Evolutionary conservation across 2,888 invertebrate species (phyloP).

Genomic region (Deilephila porcellus): DNA sequence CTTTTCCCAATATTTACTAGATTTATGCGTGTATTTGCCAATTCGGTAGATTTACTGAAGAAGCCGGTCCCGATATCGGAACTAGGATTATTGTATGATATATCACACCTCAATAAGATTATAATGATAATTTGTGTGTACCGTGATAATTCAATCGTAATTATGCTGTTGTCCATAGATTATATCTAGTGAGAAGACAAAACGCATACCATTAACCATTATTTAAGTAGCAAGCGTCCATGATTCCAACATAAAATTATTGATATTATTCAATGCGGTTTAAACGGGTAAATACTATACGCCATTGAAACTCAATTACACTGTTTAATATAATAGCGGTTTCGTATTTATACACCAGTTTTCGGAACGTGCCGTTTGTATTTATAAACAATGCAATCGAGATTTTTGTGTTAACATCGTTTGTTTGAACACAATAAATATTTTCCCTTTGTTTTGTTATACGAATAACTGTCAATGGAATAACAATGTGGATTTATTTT

Average conservation of each 20-base stretch:
- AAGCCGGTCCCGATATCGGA: background rate
- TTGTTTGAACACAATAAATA: background rate
- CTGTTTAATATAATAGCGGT: background rate
- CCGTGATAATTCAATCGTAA: background rate
- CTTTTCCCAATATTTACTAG: slow-evolving; percentile 16
- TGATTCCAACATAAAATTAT: background rate
- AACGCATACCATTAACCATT: background rate
- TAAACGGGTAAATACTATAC: slow-evolving; percentile 5
- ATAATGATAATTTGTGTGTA: background rate
- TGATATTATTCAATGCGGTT: slow-evolving; percentile 7
- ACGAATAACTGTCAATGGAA: too few species aligned
- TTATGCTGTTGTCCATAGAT: too few species aligned
- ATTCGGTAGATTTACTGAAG: slow-evolving; percentile 11
- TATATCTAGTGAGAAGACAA: background rate
- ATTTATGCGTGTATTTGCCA: slow-evolving; percentile 27
- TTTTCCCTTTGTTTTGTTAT: background rate
- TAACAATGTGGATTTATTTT: too few species aligned
- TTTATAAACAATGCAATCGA: background rate
- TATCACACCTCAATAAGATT: background rate
- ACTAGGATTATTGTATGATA: background rate
- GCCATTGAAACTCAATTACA: slow-evolving; percentile 15
- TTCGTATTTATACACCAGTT: background rate
- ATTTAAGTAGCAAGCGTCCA: background rate
- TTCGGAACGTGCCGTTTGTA: background rate
- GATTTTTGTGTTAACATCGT: background rate